phyloP scores from a whole-genome alignment of 2,797 vertebrate species.

The Brachymystax lenok region DNA sequence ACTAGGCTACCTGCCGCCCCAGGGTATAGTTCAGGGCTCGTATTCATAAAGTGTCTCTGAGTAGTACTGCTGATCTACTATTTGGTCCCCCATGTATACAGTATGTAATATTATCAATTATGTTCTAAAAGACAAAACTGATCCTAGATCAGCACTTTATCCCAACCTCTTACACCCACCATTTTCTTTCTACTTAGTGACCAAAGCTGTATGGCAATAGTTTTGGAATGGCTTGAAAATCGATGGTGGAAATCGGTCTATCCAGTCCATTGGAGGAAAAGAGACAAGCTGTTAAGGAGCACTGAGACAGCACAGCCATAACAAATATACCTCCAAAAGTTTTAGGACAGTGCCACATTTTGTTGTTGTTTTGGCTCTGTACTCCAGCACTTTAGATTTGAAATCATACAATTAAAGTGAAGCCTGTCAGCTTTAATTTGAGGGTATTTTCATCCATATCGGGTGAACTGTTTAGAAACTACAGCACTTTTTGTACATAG shows the following conservation, averaged over 20 bases:
- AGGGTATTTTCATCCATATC: too few species aligned
- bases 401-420: too few species aligned
- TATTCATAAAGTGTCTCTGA: not conserved
- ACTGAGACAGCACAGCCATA: not conserved
- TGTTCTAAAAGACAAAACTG: too few species aligned
- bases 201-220: not conserved
- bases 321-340: not conserved
- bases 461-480: too few species aligned
- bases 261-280: not conserved
- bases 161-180: not conserved
- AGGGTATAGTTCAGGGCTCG: not conserved
- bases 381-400: too few species aligned
- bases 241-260: not conserved
- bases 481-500: too few species aligned
- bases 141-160: too few species aligned
- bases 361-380: not conserved
- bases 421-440: too few species aligned
- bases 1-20: too few species aligned
- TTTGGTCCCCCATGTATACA: not conserved
- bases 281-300: not conserved
- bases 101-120: too few species aligned
- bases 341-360: not conserved
- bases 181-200: not conserved
- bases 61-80: not conserved
- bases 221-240: not conserved